phyloP scores from a whole-genome alignment of 2,888 invertebrate species.

The Lycia hirtaria region DNA sequence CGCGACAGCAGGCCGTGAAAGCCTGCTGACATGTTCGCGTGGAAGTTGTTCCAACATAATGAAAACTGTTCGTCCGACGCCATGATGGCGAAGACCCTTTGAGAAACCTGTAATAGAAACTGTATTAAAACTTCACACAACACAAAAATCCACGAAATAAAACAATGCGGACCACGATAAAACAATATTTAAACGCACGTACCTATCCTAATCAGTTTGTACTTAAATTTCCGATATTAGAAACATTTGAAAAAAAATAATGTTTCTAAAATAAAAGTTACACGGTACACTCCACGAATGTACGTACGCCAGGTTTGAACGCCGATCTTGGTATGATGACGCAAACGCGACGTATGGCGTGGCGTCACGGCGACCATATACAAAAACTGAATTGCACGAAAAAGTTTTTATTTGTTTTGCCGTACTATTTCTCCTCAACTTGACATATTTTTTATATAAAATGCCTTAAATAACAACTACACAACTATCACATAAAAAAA shows the following conservation, averaged over 20 bases:
- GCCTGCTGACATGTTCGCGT: slow-evolving; percentile 89
- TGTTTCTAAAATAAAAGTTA: slow-evolving; percentile 62
- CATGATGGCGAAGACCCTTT: slow-evolving; percentile 84
- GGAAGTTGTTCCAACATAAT: slow-evolving; percentile 91
- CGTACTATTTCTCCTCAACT: background rate
- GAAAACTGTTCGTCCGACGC: slow-evolving; percentile 91
- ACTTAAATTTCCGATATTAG: slow-evolving; percentile 78
- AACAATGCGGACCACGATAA: background rate
- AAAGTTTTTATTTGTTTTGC: slow-evolving; percentile 36
- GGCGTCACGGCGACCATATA: slow-evolving; percentile 68
- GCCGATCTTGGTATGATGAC: slow-evolving; percentile 78
- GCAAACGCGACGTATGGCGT: slow-evolving; percentile 71
- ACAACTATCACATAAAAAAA: slow-evolving; percentile 28
- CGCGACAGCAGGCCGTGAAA: slow-evolving; percentile 89
- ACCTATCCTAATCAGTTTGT: slow-evolving; percentile 84
- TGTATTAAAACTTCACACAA: background rate
- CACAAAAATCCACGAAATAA: background rate
- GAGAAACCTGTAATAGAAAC: slow-evolving; percentile 63
- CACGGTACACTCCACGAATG: slow-evolving; percentile 60
- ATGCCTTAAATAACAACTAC: slow-evolving; percentile 26
- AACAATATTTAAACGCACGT: slow-evolving; percentile 13
- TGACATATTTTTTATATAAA: background rate
- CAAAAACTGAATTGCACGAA: slow-evolving; percentile 57
- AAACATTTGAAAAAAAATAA: slow-evolving; percentile 75
- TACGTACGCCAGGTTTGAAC: slow-evolving; percentile 79